A percentile compares a stretch with the other conserved stretches of the same genome.
Evolutionary conservation across 2,888 invertebrate genomes (phyloP).

Genomic region (Acholoe squamosa): DNA sequence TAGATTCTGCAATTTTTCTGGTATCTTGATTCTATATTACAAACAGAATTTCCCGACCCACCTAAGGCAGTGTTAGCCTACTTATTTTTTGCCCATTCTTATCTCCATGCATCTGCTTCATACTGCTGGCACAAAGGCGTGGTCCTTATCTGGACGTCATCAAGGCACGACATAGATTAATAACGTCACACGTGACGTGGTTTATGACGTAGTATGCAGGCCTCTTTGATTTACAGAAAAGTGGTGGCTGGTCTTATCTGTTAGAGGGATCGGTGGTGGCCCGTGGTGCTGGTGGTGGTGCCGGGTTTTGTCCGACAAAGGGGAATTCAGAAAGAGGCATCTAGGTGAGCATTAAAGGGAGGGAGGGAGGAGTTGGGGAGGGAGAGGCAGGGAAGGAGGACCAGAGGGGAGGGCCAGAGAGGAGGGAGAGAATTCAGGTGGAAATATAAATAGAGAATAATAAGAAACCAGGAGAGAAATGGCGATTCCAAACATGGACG

Average conservation of each 20-base stretch:
- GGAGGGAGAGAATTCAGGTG: too few relatives aligned
- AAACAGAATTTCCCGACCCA: background rate
- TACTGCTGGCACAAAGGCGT: background rate
- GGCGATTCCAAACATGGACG: too few relatives aligned
- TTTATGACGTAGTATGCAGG: background rate
- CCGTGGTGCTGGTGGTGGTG: background rate
- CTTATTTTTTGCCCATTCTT: background rate
- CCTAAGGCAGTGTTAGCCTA: background rate
- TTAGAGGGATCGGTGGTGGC: background rate
- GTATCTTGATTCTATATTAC: constrained; percentile 7
- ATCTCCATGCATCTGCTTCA: background rate
- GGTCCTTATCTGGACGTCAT: background rate
- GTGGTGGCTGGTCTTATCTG: constrained; percentile 32
- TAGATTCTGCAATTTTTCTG: too few relatives aligned
- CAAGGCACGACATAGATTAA: background rate
- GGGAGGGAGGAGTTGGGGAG: background rate
- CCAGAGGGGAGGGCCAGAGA: background rate
- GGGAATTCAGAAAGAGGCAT: background rate
- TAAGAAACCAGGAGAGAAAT: too few relatives aligned
- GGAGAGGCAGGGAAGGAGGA: background rate
- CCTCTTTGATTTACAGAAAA: constrained; percentile 34
- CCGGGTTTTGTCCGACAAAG: background rate
- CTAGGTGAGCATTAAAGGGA: background rate
- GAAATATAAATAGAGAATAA: too few relatives aligned
- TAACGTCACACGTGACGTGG: constrained; percentile 10